Evolutionary conservation across 2,113 vertebrate genomes (phyloP), one percentile per base, ranked within the genome.

Genomic region (Cyrtonyx montezumae): DNA sequence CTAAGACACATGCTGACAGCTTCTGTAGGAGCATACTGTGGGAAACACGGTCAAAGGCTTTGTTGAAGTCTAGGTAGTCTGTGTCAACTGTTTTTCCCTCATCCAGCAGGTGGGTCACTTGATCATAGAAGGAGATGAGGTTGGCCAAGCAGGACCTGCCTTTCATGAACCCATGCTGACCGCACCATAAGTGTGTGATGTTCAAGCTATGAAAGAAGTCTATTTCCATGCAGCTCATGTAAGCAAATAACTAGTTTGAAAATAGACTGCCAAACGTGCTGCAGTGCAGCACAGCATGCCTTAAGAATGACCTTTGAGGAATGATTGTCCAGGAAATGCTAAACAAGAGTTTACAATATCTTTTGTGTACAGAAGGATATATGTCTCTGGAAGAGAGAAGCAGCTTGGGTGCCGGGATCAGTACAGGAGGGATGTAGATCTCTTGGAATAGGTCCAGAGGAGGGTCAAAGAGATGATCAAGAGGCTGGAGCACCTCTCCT

Each of bases 221-320:
- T 65, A 5, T 67, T 80, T 88, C 70, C 61, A 18, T 0, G 2
- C 8, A n/a, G 28, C 55, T 55, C 53, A 21, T 77, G 46, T 23
- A 74, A 48, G 66, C 91, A 95, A 95, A 94, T 75, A 95, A 51
- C 85, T 82, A 93, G 75, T 84, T 96, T 95, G 71, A 84, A 95
- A 96, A 94, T 13, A 83, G 87, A 43, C 46, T 84, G 85, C 62
- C 78, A 75, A 91, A 92, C 8, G 13, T 43, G 17, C 6, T 28
- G 42, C 10, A 11, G 20, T 79, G 63, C 26, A 8, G 37, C 84
- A 59, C 90, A 88, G 58, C 30, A 2, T 67, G 70, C 79, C 74
- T 90, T 93, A 90, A 49, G 88, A 81, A 69, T 51, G 28, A 68
- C 71, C 81, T 91, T 95, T 87, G 56, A 73, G 86, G 88, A 84